Evolutionary conservation across 2,797 vertebrate genomes (phyloP).

Genomic region (Chaenodraco wilsoni): DNA sequence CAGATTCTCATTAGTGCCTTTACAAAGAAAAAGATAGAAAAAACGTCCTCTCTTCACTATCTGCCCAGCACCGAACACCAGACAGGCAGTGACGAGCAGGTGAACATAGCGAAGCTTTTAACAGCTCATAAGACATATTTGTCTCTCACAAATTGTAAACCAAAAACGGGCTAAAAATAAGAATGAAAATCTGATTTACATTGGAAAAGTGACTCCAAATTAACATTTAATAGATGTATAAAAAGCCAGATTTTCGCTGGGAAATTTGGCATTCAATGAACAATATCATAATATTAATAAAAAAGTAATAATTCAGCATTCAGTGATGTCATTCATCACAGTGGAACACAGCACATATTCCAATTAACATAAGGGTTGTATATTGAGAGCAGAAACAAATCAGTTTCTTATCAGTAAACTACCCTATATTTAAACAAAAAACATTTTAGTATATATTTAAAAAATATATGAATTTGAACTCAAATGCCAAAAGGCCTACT

Average conservation of each 20-base stretch:
- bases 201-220: neutral
- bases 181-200: accelerated
- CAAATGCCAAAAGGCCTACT: neutral
- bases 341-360: neutral
- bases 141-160: neutral
- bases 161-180: constrained; percentile 2
- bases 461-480: neutral
- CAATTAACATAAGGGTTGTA: neutral
- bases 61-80: neutral
- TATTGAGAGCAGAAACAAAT: too few species aligned
- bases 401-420: too few species aligned
- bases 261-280: neutral
- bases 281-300: neutral
- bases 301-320: neutral
- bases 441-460: neutral
- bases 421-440: neutral
- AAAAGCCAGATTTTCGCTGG: neutral
- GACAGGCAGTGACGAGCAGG: neutral
- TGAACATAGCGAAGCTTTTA: neutral
- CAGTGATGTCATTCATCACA: neutral
- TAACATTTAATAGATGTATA: neutral
- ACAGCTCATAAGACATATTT: neutral
- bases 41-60: neutral
- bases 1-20: neutral
- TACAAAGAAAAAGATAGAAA: neutral